phyloP scores from a whole-genome alignment of 2,797 vertebrate genomes.

The Lepidocolaptes lacrymiger region DNA sequence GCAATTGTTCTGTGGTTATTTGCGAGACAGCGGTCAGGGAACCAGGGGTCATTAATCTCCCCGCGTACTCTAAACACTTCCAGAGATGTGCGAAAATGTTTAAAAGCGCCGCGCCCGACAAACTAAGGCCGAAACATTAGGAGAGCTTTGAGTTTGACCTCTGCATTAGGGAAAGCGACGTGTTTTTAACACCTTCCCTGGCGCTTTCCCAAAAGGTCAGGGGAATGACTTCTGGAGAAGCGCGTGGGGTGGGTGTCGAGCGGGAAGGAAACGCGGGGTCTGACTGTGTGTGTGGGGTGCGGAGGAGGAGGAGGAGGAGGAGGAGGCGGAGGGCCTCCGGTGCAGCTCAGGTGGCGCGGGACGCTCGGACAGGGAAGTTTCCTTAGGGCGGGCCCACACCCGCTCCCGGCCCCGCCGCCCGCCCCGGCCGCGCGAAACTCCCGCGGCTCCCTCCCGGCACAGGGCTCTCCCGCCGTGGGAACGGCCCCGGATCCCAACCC shows the following conservation, averaged over 20 bases:
- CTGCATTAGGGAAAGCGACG: not conserved
- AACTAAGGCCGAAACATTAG: not conserved
- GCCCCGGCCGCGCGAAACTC: not conserved
- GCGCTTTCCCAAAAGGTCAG: not conserved
- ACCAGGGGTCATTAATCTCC: slow-evolving; percentile 4
- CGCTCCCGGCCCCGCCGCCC: not conserved
- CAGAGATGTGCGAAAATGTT: not conserved
- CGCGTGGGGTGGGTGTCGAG: rapidly evolving
- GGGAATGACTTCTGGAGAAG: not conserved
- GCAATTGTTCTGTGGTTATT: slow-evolving; percentile 17
- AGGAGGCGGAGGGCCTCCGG: too few species aligned
- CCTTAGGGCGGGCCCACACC: rapidly evolving
- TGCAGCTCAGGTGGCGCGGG: rapidly evolving
- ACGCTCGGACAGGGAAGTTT: rapidly evolving
- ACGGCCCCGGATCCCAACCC: not conserved
- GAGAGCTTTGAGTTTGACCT: not conserved
- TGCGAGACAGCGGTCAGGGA: slow-evolving; percentile 35
- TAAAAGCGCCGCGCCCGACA: not conserved
- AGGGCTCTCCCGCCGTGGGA: not conserved
- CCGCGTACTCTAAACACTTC: not conserved
- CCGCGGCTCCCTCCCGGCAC: not conserved
- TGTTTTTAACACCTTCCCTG: not conserved
- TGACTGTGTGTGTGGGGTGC: rapidly evolving
- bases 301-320: too few species aligned
- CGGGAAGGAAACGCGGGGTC: too few species aligned